Conservation (phyloP, 2,797 vertebrate genomes). For the Coreius guichenoti region DNA sequence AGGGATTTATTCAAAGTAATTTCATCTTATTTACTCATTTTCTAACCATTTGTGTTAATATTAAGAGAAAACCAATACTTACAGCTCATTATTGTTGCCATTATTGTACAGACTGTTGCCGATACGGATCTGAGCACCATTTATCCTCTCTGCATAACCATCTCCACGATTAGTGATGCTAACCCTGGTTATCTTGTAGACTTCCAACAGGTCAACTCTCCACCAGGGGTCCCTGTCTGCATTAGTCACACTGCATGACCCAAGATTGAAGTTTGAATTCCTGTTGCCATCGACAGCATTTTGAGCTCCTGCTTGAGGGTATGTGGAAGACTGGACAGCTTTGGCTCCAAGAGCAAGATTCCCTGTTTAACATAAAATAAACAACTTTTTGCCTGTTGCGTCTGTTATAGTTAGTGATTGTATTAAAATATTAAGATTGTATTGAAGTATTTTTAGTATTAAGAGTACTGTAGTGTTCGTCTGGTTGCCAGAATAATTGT, state of each 20-base stretch:
- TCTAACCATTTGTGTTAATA: no score
- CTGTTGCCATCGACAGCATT: not conserved
- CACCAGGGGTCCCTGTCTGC: fast-evolving
- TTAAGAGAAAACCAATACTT: no score
- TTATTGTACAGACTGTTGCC: no score
- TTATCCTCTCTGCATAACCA: no score
- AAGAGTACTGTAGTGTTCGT: no score
- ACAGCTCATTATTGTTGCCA: no score
- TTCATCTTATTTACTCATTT: not conserved
- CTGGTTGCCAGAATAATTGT: no score
- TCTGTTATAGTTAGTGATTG: no score
- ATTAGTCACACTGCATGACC: not conserved
- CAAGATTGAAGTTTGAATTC: fast-evolving
- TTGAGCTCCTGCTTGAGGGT: fast-evolving
- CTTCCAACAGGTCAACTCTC: not conserved
- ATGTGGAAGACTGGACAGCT: not conserved
- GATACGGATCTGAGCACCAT: no score
- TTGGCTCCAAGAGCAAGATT: not conserved
- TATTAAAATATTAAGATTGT: no score
- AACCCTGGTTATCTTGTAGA: not conserved
- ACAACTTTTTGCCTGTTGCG: not conserved
- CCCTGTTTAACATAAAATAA: not conserved
- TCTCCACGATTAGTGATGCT: not conserved
- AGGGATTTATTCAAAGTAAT: not conserved
- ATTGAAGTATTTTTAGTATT: no score